These are phyloP conservation scores for Cosmorhoe ocellata DNA, from an alignment of 2,888 invertebrate genomes.

Conservation along the genomic window DNA sequence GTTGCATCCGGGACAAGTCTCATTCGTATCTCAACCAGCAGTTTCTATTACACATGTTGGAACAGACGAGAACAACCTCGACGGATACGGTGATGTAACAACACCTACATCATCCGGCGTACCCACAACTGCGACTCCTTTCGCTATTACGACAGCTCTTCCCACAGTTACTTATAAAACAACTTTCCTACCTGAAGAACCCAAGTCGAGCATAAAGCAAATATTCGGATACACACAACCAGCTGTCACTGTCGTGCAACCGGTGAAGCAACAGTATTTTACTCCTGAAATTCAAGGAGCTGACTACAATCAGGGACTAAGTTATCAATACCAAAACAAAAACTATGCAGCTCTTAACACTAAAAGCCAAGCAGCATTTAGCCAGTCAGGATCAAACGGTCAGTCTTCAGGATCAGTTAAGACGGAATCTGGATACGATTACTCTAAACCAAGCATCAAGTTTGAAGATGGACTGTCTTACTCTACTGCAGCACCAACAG, in stretches of 20 bases:
- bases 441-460: slow-evolving; percentile 61
- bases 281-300: slow-evolving; percentile 56
- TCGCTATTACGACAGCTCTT: slow-evolving; percentile 63
- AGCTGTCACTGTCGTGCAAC: slow-evolving; percentile 69
- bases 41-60: slow-evolving; percentile 69
- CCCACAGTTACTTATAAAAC: slow-evolving; percentile 64
- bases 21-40: slow-evolving; percentile 59
- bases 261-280: slow-evolving; percentile 50
- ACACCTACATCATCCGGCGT: slow-evolving; percentile 71
- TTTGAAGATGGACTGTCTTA: slow-evolving; percentile 67
- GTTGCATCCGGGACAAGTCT: slow-evolving; percentile 53
- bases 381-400: slow-evolving; percentile 10
- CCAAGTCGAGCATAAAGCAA: slow-evolving; percentile 69
- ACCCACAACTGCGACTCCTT: slow-evolving; percentile 70
- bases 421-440: slow-evolving; percentile 56
- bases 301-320: slow-evolving; percentile 56
- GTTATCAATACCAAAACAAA: slow-evolving; percentile 50
- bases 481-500: slow-evolving; percentile 58
- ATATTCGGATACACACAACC: slow-evolving; percentile 72
- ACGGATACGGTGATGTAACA: slow-evolving; percentile 64
- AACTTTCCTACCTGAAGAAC: slow-evolving; percentile 62
- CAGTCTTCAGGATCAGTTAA: slow-evolving; percentile 27
- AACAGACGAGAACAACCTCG: slow-evolving; percentile 60
- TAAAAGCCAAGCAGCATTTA: slow-evolving; percentile 25
- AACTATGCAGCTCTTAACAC: slow-evolving; percentile 36